Evolutionary conservation across 2,888 invertebrate genomes (phyloP), one percentile per base, ranked within the genome.

Genomic region (Noctua comes): DNA sequence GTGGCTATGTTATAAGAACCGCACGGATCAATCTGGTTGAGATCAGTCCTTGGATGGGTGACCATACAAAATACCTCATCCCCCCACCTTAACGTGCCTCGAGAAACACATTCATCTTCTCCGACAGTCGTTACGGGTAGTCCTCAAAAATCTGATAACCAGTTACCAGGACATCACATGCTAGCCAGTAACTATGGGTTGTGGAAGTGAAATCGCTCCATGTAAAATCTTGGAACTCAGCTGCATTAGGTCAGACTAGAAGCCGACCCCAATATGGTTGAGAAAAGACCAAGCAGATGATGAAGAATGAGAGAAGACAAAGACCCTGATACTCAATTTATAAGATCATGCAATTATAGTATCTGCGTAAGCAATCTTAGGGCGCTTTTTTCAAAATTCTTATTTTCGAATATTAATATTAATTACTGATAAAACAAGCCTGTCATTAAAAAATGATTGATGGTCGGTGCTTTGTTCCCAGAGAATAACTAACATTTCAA

Each of bases 401-500:
- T 16, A 18, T 31, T 27, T n/a, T 46, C 16, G 8, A 69, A 78
- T 64, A 64, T 31, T 31, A n/a, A 64, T 31, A 74, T 31, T 31
- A 57, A 80, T 80, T 73, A 80, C 3, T 10, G 59, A n/a, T 16
- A n/a, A 54, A 24, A 16, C 46, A 36, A 40, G 27, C 31, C 73
- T 18, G 43, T 68, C 51, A 68, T 62, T 80, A 68, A 24, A 18
- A 7, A 68, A 68, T 73, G 80, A 79, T 73, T 46, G 59, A 80
- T 79, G 66, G 21, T 27, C 59, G 51, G 16, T 1, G 16, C 36
- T 27, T 8, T n/a, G 13, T 18, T 18, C 10, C 18, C 11, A 10
- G 73, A 68, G 27, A 36, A 54, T 11, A 68, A 54, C 5, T 46
- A 80, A 68, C 27, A 79, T 54, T 73, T 24, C 2, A 68, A 54